phyloP scores from a whole-genome alignment of 2,113 vertebrate species.

The Pterophyllum scalare region DNA sequence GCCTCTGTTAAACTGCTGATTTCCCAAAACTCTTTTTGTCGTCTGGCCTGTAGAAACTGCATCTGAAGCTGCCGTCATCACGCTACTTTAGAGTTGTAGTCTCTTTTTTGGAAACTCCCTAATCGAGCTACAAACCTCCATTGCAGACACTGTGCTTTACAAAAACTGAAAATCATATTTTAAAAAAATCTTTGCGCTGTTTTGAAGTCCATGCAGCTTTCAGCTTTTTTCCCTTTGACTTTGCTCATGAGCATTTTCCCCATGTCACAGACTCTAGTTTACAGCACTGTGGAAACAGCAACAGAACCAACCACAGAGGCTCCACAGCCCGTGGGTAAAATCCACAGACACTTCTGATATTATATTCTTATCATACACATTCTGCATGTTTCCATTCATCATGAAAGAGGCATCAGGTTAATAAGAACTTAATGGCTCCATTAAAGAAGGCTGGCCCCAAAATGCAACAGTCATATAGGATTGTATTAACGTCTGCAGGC shows the following conservation, averaged over 20 bases:
- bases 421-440: not conserved
- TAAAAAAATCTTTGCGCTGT: not conserved
- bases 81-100: not conserved
- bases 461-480: not conserved
- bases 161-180: not conserved
- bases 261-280: not conserved
- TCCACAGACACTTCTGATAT: not conserved
- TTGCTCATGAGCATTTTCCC: not conserved
- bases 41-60: not conserved
- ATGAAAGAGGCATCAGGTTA: not conserved
- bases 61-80: too few species aligned
- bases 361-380: not conserved
- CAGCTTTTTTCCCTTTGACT: not conserved
- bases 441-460: not conserved
- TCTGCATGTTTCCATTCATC: not conserved
- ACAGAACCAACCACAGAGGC: not conserved
- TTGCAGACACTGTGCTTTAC: not conserved
- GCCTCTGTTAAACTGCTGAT: not conserved
- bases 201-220: not conserved
- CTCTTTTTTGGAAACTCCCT: not conserved
- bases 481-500: not conserved
- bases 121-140: not conserved
- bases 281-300: not conserved
- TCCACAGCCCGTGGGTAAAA: too few species aligned
- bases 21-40: not conserved